A percentile compares a stretch with the other conserved stretches of the same genome.
Conservation (phyloP, 2,888 invertebrate genomes). For the Sympetrum striolatum region DNA sequence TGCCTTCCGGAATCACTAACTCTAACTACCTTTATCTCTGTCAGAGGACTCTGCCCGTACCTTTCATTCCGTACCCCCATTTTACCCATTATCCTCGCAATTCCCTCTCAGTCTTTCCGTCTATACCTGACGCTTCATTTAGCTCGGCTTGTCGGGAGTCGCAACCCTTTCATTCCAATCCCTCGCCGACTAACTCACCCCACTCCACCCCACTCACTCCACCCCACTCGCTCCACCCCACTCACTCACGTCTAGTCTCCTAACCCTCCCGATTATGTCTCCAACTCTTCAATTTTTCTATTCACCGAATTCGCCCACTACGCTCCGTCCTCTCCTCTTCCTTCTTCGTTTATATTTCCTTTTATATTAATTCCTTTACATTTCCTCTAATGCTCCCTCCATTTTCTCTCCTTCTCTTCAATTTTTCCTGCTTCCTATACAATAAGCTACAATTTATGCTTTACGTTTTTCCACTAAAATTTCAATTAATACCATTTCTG, state of each 20-base stretch:
- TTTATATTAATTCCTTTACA: too few species aligned
- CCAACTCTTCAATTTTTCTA: neutral
- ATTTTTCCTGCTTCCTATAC: too few species aligned
- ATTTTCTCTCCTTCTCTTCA: neutral
- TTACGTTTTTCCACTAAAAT: too few species aligned
- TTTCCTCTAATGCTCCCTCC: too few species aligned
- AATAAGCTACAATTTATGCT: too few species aligned
- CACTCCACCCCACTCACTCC: neutral
- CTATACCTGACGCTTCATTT: slow-evolving; percentile 37
- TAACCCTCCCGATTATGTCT: neutral
- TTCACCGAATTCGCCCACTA: neutral
- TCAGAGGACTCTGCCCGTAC: neutral
- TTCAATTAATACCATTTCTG: too few species aligned
- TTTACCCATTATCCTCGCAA: slow-evolving; percentile 9
- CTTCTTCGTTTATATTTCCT: neutral
- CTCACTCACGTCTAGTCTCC: neutral
- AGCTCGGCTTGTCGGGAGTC: slow-evolving; percentile 9
- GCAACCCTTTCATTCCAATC: slow-evolving; percentile 8
- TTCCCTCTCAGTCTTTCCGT: neutral
- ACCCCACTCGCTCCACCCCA: too few species aligned
- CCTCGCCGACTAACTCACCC: neutral
- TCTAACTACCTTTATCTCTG: neutral
- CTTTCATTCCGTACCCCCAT: neutral
- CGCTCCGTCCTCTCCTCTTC: neutral
- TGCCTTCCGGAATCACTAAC: neutral